phyloP scores from a whole-genome alignment of 1,140 invertebrate genomes.

The Drosophila suzukii region DNA sequence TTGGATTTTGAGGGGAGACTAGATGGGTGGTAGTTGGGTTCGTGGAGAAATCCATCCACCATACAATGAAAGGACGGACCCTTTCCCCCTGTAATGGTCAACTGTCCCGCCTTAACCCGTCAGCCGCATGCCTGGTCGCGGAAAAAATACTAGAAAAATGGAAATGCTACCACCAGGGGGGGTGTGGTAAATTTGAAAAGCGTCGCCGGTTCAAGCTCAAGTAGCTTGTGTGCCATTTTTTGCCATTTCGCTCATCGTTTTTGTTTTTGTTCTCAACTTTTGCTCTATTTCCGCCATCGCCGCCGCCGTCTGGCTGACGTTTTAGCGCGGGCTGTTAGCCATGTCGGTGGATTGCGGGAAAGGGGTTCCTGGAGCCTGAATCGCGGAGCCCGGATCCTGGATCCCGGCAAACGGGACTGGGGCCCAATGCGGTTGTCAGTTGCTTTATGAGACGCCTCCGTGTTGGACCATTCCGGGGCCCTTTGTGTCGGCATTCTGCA shows the following conservation, averaged over 20 bases:
- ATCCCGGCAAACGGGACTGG: conserved; percentile 5
- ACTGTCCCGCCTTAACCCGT: conserved; percentile 78
- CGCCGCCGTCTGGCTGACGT: conserved; percentile 60
- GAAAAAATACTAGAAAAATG: conserved; percentile 39
- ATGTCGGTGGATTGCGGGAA: conserved; percentile 1
- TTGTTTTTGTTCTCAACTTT: conserved; percentile 66
- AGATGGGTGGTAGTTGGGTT: not conserved
- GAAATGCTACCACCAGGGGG: not conserved
- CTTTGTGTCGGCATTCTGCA: conserved; percentile 75
- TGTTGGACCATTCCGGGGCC: conserved; percentile 39
- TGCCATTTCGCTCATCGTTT: conserved; percentile 27
- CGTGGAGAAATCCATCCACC: conserved; percentile 13
- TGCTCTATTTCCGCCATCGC: conserved; percentile 76
- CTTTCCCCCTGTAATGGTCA: conserved; percentile 54
- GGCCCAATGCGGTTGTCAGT: conserved; percentile 64
- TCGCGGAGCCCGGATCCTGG: not conserved
- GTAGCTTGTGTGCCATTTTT: conserved; percentile 77
- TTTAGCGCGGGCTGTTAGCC: conserved; percentile 69
- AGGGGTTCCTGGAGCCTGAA: not conserved
- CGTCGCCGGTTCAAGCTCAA: conserved; percentile 63
- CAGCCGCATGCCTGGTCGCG: conserved; percentile 59
- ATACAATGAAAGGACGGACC: conserved; percentile 62
- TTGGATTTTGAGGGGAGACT: not conserved
- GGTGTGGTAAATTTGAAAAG: conserved; percentile 32
- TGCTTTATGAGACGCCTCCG: conserved; percentile 64